These are phyloP conservation scores for Dipodomys merriami DNA, from an alignment of 2,113 vertebrate genomes.

Conservation along the genomic window DNA sequence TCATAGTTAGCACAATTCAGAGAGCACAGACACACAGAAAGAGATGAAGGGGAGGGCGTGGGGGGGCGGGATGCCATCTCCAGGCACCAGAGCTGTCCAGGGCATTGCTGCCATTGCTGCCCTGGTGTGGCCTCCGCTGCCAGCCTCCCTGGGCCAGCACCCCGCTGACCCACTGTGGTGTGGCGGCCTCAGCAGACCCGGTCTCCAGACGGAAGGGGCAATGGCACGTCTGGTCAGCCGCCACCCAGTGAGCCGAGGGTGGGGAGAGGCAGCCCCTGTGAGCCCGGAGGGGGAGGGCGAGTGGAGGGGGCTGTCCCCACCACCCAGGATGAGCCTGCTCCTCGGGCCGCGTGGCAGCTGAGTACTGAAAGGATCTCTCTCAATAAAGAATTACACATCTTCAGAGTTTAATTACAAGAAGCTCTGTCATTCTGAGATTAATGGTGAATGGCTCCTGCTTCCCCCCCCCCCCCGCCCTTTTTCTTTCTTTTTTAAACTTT, in stretches of 20 bases:
- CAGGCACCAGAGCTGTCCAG: rapidly evolving
- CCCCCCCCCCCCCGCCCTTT: too few species aligned
- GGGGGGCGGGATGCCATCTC: rapidly evolving
- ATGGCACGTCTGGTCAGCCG: too few species aligned
- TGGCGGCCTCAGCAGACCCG: too few species aligned
- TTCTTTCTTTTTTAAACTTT: constrained; percentile 77
- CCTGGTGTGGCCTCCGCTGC: too few species aligned
- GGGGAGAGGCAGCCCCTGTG: too few species aligned
- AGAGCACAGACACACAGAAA: neutral
- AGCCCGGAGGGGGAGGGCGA: too few species aligned
- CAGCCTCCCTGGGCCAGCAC: too few species aligned
- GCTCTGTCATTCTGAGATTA: constrained; percentile 72
- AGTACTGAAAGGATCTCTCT: constrained; percentile 54
- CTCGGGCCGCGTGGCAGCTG: neutral
- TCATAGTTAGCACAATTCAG: neutral
- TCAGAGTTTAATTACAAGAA: constrained; percentile 80
- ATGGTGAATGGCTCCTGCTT: constrained; percentile 35
- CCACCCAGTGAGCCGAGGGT: rapidly evolving
- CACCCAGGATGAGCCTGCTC: neutral
- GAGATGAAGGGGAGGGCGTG: too few species aligned
- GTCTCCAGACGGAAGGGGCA: too few species aligned
- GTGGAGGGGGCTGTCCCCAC: too few species aligned
- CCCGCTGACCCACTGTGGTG: too few species aligned
- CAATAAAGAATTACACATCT: constrained; percentile 72
- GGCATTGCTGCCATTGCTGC: neutral